A percentile compares a stretch with the other conserved stretches of the same genome.
Conservation (phyloP, 2,797 vertebrate genomes). For the Gallirallus australis region DNA sequence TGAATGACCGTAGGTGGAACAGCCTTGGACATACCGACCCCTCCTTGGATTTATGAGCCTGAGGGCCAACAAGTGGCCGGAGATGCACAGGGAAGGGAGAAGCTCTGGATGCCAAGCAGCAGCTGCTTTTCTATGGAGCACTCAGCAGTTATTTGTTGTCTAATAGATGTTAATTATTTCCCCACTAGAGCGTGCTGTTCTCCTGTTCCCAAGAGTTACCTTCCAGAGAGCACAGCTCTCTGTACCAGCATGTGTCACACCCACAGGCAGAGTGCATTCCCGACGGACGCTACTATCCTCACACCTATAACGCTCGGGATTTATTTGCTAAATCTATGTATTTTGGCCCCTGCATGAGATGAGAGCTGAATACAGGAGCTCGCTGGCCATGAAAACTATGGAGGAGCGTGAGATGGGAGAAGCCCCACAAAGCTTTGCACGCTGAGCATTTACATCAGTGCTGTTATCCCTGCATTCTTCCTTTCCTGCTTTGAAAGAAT, state of each 20-base stretch:
- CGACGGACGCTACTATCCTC: background rate
- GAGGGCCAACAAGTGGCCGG: background rate
- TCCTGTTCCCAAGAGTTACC: background rate
- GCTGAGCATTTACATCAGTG: background rate
- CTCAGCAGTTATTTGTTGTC: background rate
- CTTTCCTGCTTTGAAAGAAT: background rate
- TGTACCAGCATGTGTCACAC: background rate
- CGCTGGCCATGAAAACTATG: background rate
- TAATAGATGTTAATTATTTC: background rate
- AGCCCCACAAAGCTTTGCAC: background rate
- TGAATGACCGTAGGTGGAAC: background rate
- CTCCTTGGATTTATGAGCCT: background rate
- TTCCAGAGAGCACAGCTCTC: background rate
- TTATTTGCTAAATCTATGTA: background rate
- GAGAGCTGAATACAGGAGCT: background rate
- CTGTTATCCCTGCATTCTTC: background rate
- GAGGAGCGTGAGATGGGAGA: background rate
- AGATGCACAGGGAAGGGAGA: background rate
- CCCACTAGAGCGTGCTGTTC: conserved; percentile 61
- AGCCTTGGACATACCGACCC: background rate
- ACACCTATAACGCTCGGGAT: background rate
- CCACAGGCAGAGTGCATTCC: accelerated
- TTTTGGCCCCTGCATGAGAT: background rate
- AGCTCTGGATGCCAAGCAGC: background rate
- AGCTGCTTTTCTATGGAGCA: background rate